Evolutionary conservation across 2,113 vertebrate genomes (phyloP), one percentile per base, ranked within the genome.

Genomic region (Caloenas nicobarica): DNA sequence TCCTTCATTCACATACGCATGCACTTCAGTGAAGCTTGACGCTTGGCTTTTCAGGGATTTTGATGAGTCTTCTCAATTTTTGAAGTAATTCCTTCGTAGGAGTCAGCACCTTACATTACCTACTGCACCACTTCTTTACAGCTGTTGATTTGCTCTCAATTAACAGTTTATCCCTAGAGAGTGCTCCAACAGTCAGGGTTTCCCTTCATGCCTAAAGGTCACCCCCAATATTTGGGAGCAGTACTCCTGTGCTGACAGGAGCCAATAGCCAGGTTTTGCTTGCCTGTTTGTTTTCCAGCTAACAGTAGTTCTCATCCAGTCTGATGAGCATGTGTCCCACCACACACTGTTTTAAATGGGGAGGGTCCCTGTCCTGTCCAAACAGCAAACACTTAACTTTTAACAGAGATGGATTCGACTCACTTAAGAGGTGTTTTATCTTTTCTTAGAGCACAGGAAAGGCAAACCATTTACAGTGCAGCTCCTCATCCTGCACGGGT

Each of bases 1-100:
- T 23, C 57, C 70, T 68, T 25, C 25, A 16, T 5, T 15, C 3
- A 11, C 29, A 69, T 1, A 0, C 31, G 8, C 15, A 17, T 3
- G 16, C 6, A 23, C n/a, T 74, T 46, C n/a, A 58, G 0, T 56
- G 22, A 36, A 66, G 51, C 22, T 38, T 29, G 33, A 61, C 9
- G 16, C 31, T 24, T 40, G 44, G 11, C 26, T 80, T 81, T 28
- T 19, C 19, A 31, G 40, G 56, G n/a, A 72, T 81, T 70, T 70
- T 78, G 33, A 66, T 5, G 25, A 81, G 33, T 6, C 40, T 69
- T 73, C 53, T 34, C 70, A 80, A 9, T 15, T 77, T 64, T 25
- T 44, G 7, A 86, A 66, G 34, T 10, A 5, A n/a, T 46, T 42
- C 64, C 33, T 71, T 57, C 3, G 7, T 5, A 82, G 8, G 7